These are phyloP conservation scores for human DNA, from an alignment of 2,113 vertebrate genomes.

Conservation along the genomic window DNA sequence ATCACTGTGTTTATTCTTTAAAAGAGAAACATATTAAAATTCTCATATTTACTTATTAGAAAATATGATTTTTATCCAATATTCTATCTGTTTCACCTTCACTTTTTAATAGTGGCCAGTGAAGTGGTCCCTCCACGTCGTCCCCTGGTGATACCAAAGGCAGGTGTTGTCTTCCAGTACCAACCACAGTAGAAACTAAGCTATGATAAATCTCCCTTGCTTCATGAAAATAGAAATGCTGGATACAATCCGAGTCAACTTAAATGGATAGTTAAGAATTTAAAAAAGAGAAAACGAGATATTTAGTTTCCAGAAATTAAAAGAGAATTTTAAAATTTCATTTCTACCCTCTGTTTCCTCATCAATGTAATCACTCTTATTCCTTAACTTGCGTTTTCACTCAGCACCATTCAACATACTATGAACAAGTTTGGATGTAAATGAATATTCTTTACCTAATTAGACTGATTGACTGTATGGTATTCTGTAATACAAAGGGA, in stretches of 20 bases:
- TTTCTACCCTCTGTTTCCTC: not conserved
- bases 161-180: not conserved
- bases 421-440: not conserved
- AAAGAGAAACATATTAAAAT: not conserved
- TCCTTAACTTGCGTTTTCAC: not conserved
- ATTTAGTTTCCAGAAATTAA: not conserved
- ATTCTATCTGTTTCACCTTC: not conserved
- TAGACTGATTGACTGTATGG: not conserved
- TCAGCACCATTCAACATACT: not conserved
- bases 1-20: not conserved
- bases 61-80: not conserved
- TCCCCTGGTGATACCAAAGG: not conserved
- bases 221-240: not conserved
- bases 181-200: not conserved
- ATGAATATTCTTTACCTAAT: not conserved
- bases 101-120: not conserved
- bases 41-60: not conserved
- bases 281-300: not conserved
- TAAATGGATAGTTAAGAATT: too few relatives aligned
- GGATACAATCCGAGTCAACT: too few relatives aligned
- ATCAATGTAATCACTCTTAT: not conserved
- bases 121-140: not conserved
- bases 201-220: not conserved
- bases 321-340: not conserved
- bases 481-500: not conserved